Evolutionary conservation across 2,113 vertebrate species (phyloP).

Genomic region (Eubucco bourcierii): DNA sequence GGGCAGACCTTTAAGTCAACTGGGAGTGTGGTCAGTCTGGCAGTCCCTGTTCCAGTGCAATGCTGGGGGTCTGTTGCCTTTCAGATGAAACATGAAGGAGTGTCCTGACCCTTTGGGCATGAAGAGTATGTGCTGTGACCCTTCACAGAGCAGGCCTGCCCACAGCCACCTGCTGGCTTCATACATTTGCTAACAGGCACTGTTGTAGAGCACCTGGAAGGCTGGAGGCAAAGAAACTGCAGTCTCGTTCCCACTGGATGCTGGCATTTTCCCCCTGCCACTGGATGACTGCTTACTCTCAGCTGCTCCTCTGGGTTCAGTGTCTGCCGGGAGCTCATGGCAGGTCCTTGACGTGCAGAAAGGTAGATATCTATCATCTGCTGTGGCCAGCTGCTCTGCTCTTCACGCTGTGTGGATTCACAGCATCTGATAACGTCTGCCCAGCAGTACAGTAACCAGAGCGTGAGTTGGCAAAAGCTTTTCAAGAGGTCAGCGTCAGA

Average conservation of each 20-base stretch:
- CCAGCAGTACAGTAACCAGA: background rate
- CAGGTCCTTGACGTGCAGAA: constrained; percentile 26
- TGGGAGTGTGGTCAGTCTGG: background rate
- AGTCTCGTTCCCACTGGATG: background rate
- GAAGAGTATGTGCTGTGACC: background rate
- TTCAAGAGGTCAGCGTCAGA: background rate
- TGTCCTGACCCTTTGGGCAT: background rate
- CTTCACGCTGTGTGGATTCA: background rate
- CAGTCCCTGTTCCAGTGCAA: background rate
- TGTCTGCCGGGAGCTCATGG: constrained; percentile 25
- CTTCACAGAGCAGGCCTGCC: background rate
- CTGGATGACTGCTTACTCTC: background rate
- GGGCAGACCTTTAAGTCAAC: background rate
- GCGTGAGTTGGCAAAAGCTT: constrained; percentile 37
- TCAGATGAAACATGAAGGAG: background rate
- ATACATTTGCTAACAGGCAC: background rate
- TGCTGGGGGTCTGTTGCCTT: background rate
- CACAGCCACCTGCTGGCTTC: background rate
- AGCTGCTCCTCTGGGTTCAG: background rate
- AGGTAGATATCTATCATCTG: constrained; percentile 60
- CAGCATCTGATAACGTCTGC: constrained; percentile 37
- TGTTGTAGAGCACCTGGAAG: background rate
- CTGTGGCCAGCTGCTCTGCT: constrained; percentile 59
- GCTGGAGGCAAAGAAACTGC: background rate
- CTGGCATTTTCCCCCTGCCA: background rate